Conservation (phyloP, 1,140 invertebrate species). For the Lepidotrigona ventralis region DNA sequence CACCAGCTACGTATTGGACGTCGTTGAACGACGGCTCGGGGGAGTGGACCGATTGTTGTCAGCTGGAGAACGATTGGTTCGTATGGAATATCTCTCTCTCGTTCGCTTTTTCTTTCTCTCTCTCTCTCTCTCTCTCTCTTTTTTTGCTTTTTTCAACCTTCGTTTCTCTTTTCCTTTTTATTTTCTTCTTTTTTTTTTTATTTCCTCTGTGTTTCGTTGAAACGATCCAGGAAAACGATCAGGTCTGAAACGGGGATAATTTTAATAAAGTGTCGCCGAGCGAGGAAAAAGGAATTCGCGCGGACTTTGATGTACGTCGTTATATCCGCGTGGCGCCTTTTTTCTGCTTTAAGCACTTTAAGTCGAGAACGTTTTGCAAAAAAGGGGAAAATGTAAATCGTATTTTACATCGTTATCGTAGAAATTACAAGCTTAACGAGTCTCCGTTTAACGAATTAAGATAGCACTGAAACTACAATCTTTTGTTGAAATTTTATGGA, state of each 20-base stretch:
- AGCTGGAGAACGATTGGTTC: conserved; percentile 9
- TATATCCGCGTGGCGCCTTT: neutral
- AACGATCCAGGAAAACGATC: neutral
- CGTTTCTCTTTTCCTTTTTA: neutral
- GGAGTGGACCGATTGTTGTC: conserved; percentile 15
- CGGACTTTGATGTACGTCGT: conserved; percentile 3
- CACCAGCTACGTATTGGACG: conserved; percentile 5
- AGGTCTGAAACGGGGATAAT: neutral
- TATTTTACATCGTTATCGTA: neutral
- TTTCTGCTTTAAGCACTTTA: neutral
- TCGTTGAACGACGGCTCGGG: neutral
- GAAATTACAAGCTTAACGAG: neutral
- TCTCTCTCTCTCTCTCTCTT: neutral
- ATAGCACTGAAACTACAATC: neutral
- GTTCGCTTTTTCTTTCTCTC: neutral
- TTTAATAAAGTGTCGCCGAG: conserved; percentile 1
- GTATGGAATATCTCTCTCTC: neutral
- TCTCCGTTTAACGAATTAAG: neutral
- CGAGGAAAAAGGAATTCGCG: neutral
- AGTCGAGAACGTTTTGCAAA: neutral
- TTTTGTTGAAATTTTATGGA: neutral
- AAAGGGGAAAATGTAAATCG: neutral
- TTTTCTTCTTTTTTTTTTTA: neutral
- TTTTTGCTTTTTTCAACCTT: too few species aligned
- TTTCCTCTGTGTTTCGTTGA: neutral